Evolutionary conservation across 2,888 invertebrate species (phyloP).

Genomic region (Tipula lateralis): DNA sequence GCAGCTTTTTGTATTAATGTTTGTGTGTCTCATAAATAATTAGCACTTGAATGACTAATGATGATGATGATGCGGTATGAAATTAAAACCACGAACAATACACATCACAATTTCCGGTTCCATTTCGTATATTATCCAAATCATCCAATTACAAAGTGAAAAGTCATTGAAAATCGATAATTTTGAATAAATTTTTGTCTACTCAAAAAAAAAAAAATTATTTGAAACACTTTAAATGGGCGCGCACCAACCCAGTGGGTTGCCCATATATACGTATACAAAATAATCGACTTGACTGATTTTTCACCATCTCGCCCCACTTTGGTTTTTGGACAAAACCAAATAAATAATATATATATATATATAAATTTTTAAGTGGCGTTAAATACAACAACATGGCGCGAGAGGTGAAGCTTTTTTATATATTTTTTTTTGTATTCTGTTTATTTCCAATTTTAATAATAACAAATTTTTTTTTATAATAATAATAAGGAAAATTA

Average conservation of each 20-base stretch:
- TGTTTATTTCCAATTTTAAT: slow-evolving; percentile 12
- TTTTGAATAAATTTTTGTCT: background rate
- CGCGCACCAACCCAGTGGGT: background rate
- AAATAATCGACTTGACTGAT: background rate
- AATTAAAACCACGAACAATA: background rate
- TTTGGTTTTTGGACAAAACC: background rate
- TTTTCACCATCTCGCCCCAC: background rate
- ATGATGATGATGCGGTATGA: background rate
- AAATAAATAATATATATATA: background rate
- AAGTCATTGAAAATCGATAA: background rate
- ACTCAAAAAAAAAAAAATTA: no score
- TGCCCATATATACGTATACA: no score
- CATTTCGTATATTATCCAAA: background rate
- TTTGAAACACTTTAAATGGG: background rate
- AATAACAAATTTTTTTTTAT: background rate
- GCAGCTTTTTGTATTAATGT: background rate
- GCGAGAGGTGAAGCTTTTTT: slow-evolving; percentile 12
- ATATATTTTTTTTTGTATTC: background rate
- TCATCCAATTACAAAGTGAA: slow-evolving; percentile 2
- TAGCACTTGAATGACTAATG: background rate
- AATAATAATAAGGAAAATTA: background rate
- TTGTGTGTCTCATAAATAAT: background rate
- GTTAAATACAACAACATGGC: background rate
- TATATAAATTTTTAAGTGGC: background rate
- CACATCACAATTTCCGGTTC: background rate